Conservation (phyloP, 2,888 invertebrate genomes). For the Brenthis daphne region DNA sequence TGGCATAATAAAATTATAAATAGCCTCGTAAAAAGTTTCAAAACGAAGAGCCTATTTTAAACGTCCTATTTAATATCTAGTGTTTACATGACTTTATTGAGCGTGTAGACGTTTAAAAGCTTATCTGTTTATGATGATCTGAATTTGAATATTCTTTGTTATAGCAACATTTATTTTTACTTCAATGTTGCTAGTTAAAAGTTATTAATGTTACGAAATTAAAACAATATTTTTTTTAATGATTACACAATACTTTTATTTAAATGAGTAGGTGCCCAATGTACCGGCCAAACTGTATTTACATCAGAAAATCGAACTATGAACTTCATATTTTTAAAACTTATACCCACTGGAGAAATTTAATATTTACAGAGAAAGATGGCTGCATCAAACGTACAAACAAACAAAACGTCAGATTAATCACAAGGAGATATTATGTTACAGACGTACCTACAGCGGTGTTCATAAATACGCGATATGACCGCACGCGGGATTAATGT, state of each 20-base stretch:
- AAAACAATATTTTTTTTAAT: too few relatives aligned
- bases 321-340: not conserved
- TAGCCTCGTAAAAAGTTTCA: conserved; percentile 13
- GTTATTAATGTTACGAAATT: too few relatives aligned
- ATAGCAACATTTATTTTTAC: too few relatives aligned
- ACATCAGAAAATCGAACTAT: not conserved
- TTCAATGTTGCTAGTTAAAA: too few relatives aligned
- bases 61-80: conserved; percentile 10
- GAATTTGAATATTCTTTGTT: too few relatives aligned
- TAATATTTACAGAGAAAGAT: conserved; percentile 38
- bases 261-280: too few relatives aligned
- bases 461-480: conserved; percentile 76
- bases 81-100: not conserved
- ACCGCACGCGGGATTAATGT: conserved; percentile 77
- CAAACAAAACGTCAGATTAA: conserved; percentile 58
- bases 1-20: conserved; percentile 22
- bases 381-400: conserved; percentile 46
- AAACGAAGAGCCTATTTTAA: conserved; percentile 5
- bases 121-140: conserved; percentile 8
- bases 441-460: conserved; percentile 60
- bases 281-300: too few relatives aligned
- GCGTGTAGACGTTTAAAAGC: conserved; percentile 14
- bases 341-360: conserved; percentile 2
- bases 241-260: too few relatives aligned
- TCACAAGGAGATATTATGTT: conserved; percentile 67